These are phyloP conservation scores for Tenthredo scrophulariae DNA, from an alignment of 2,888 invertebrate species.

Conservation along the genomic window DNA sequence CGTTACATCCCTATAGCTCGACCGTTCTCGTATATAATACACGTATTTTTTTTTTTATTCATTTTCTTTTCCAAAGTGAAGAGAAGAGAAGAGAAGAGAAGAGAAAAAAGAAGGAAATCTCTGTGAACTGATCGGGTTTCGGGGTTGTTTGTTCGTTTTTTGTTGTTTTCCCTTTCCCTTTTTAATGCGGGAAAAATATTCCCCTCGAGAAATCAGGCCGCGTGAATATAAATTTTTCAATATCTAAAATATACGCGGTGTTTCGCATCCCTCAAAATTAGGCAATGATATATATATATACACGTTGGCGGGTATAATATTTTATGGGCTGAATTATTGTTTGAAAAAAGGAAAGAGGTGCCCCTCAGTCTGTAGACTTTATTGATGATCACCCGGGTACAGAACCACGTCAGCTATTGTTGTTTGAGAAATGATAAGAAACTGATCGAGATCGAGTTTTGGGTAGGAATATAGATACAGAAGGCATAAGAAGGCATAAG, in stretches of 20 bases:
- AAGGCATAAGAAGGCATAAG: background rate
- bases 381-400: background rate
- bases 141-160: background rate
- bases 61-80: no score
- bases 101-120: background rate
- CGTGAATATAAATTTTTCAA: conserved; percentile 13
- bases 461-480: background rate
- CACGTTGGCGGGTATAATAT: background rate
- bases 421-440: conserved; percentile 4
- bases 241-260: background rate
- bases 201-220: conserved; percentile 6
- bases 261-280: background rate
- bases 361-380: background rate
- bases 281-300: background rate
- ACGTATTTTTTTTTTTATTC: no score
- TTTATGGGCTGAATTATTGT: background rate
- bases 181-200: background rate
- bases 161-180: no score
- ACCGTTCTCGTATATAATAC: background rate
- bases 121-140: background rate
- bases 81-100: background rate
- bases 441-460: background rate
- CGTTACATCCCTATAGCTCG: background rate
- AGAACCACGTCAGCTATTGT: background rate
- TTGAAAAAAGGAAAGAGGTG: background rate